Evolutionary conservation across 2,888 invertebrate species (phyloP), one percentile per base, ranked within the genome.

Genomic region (Aspidapion aeneum): DNA sequence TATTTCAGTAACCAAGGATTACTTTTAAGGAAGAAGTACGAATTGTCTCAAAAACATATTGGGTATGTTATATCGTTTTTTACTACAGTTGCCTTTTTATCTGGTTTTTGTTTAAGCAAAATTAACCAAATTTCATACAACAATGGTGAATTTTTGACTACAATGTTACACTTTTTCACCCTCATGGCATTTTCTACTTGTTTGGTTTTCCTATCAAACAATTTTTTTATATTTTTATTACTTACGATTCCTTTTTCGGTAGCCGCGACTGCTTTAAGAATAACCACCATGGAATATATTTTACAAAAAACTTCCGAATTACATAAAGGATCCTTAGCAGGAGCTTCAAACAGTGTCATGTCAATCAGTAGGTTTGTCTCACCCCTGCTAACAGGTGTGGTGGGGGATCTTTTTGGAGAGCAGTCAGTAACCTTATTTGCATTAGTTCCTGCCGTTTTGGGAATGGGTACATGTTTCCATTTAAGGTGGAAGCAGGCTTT

Each of bases 31-130:
- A 82, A 84, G 63, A 79, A 79, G 49, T 87, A 81, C 75, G 71
- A 80, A 12, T 73, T 87, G 35, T 79, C 85, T 52, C 85, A 85
- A 63, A 84, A 84, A 70, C 80, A 83, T 74, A 77, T 86, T 63
- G 87, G 87, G 9, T 87, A 87, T 75, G 83, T 84, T 19, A 85
- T 88, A 73, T 86, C 87, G 60, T 84, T 86, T 68, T 85, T 87
- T 74, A 86, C 86, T 67, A 74, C 82, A 2, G 75, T 86, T 55
- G 84, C 85, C 48, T 82, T 85, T 5, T 62, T 83, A 22, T 81
- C 83, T 12, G 83, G 85, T 70, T 84, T 83, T 71, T 82, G 81
- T 58, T 82, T 85, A 66, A 82, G 83, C 60, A 80, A 76, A 67
- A 82, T 87, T 18, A 84, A 83, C 20, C 67, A 68, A 3, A 3